A percentile compares a stretch with the other conserved stretches of the same genome.
These are phyloP conservation scores for Coptodon rendalli DNA, from an alignment of 2,113 vertebrate genomes.

Conservation along the genomic window DNA sequence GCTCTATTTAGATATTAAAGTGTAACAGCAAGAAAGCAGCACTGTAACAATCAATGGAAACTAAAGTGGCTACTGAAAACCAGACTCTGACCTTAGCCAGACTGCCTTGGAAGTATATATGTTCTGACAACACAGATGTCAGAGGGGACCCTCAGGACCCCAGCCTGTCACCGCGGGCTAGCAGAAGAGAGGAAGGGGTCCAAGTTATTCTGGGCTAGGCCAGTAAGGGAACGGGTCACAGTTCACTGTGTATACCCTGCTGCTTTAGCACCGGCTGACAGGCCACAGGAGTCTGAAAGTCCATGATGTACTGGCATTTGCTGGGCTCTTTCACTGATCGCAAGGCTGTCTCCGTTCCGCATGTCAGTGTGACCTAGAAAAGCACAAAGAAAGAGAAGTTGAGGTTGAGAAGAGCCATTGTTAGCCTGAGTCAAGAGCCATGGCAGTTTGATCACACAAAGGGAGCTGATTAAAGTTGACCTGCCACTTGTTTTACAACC, in stretches of 20 bases:
- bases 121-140: conserved; percentile 61
- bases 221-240: conserved; percentile 34
- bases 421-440: conserved; percentile 21
- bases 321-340: conserved; percentile 71
- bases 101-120: conserved; percentile 42
- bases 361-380: conserved; percentile 83
- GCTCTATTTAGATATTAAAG: background rate
- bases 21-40: background rate
- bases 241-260: conserved; percentile 43
- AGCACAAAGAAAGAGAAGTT: conserved; percentile 34
- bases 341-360: conserved; percentile 75
- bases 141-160: conserved; percentile 44
- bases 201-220: conserved; percentile 31
- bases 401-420: conserved; percentile 10
- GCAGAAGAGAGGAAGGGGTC: background rate
- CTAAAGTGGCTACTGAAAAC: conserved; percentile 1
- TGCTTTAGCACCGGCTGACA: conserved; percentile 58
- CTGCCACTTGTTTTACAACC: background rate
- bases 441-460: background rate
- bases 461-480: background rate
- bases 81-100: conserved; percentile 35
- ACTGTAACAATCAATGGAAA: conserved; percentile 4
- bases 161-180: conserved; percentile 38
- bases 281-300: conserved; percentile 53
- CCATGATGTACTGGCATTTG: conserved; percentile 58